These are phyloP conservation scores for Mionectes olivaceus DNA, from an alignment of 2,797 vertebrate genomes.

Conservation along the genomic window DNA sequence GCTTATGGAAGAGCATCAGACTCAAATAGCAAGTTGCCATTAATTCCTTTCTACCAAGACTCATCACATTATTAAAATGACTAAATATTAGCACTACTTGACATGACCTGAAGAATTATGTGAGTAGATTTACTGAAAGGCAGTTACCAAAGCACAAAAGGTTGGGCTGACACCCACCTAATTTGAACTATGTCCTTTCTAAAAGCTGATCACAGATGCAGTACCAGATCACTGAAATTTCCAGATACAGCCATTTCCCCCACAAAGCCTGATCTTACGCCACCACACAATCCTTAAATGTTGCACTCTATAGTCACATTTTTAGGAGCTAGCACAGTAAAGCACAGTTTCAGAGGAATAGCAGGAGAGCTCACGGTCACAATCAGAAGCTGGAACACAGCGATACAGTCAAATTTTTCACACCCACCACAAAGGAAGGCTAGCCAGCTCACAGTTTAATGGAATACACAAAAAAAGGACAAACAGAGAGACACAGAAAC, in stretches of 20 bases:
- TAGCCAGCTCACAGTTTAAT: background rate
- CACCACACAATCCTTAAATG: background rate
- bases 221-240: background rate
- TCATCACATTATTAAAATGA: background rate
- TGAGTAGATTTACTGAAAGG: background rate
- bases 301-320: accelerated
- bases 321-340: background rate
- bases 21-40: background rate
- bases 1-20: background rate
- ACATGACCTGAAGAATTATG: background rate
- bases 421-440: background rate
- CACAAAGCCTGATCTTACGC: background rate
- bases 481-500: background rate
- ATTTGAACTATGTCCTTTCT: background rate
- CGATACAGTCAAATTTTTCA: background rate
- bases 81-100: background rate
- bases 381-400: background rate
- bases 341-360: background rate
- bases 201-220: background rate
- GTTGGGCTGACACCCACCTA: background rate
- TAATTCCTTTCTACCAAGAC: background rate
- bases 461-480: background rate
- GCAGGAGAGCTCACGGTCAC: background rate
- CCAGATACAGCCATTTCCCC: background rate
- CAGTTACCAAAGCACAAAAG: background rate